Evolutionary conservation across 2,888 invertebrate genomes (phyloP), one percentile per base, ranked within the genome.

Genomic region (Polydrusus pterygomalis): DNA sequence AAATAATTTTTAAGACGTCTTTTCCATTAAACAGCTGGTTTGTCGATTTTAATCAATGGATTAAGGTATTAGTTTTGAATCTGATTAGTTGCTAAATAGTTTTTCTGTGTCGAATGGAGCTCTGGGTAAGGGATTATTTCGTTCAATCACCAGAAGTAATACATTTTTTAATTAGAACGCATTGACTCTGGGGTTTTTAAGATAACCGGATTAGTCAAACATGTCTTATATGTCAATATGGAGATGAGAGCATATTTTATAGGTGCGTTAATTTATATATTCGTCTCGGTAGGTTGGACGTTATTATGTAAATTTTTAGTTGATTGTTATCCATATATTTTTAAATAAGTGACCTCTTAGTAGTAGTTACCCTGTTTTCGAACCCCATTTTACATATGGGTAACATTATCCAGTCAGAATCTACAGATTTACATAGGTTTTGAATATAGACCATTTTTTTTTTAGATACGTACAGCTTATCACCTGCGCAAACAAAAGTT

Each of bases 1-100:
- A 78, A 81, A 80, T 78, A 80, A 81, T 80, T 74, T 78, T 77
- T 79, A 75, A 77, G 78, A 77, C 78, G 72, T 78, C 79, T 80
- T 78, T 78, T 79, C 51, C 58, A 30, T 71, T 13, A 67, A 25
- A 56, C 65, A 65, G 67, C 71, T 54, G 70, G 72, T 25, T 56
- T 45, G 65, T 64, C 45, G 72, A 65, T 54, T 40, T 56, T 18
- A 43, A 71, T 72, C 51, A 38, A 43, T 15, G 73, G 73, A 67
- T 67, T 73, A 67, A 67, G 73, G 30, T 49, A 58, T 68, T 67
- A 51, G 56, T 60, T 68, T 68, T 68, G 38, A 62, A 68, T 68
- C 34, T 47, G 64, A 68, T 54, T 49, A 73, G 20, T 58, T 15
- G 40, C 54, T 34, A 68, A 68, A 51, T 68, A 68, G 40, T 68